phyloP scores from a whole-genome alignment of 1,140 invertebrate species.

The Aphelinus atriplicis region DNA sequence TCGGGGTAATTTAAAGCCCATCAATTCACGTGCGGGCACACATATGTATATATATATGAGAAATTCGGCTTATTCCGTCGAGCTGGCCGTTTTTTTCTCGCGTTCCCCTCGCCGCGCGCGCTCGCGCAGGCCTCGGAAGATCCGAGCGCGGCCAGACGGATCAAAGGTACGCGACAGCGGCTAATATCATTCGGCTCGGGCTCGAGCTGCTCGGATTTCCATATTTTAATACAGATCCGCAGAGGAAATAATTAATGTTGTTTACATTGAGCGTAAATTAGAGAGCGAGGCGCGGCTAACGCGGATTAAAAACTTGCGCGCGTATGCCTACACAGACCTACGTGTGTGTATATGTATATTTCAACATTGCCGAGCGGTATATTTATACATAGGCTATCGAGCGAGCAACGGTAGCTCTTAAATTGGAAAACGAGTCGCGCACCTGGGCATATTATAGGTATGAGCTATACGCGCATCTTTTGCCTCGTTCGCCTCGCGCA shows the following conservation, averaged over 20 bases:
- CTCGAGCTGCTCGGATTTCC: slow-evolving; percentile 19
- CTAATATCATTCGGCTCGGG: not conserved
- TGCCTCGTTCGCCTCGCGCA: no score
- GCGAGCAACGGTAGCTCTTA: slow-evolving; percentile 17
- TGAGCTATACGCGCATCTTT: no score
- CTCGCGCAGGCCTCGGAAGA: not conserved
- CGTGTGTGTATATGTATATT: not conserved
- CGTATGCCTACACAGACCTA: not conserved
- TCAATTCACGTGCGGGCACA: not conserved
- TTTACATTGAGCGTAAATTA: slow-evolving; percentile 42
- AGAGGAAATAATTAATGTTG: slow-evolving; percentile 36
- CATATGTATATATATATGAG: no score
- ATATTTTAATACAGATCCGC: slow-evolving; percentile 24
- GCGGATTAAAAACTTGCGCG: slow-evolving; percentile 13
- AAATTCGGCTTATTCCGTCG: no score
- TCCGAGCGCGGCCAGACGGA: not conserved
- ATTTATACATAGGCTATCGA: not conserved
- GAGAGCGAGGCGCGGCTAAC: slow-evolving; percentile 14
- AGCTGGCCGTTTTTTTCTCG: not conserved
- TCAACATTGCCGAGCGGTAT: no score
- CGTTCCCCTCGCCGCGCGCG: not conserved
- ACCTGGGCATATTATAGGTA: no score
- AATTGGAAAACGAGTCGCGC: slow-evolving; percentile 21
- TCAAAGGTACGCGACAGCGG: not conserved
- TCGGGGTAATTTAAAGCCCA: slow-evolving; percentile 36